Percentiles rank a stretch among this genome's conserved stretches.
These are phyloP conservation scores for Hermaeophaga mercurialis DNA, from an alignment of 2,888 invertebrate species.

Conservation along the genomic window DNA sequence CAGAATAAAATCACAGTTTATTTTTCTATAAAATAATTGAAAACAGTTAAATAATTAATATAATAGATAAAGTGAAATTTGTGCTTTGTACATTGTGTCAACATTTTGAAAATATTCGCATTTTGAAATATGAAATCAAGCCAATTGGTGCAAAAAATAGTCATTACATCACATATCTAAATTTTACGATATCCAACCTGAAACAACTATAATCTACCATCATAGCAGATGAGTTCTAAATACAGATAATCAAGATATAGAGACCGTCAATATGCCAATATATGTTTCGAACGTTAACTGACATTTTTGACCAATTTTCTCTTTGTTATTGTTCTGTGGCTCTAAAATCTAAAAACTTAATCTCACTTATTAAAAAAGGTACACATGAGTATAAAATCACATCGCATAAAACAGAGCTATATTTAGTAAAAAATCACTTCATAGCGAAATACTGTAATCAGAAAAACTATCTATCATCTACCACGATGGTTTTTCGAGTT, in stretches of 20 bases:
- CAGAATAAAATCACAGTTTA: slow-evolving; percentile 11
- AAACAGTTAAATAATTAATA: no score
- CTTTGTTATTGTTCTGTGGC: not conserved
- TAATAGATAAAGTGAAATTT: no score
- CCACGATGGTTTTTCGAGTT: slow-evolving; percentile 42
- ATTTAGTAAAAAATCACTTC: slow-evolving; percentile 36
- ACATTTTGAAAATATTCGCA: no score
- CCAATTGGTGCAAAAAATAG: slow-evolving; percentile 15
- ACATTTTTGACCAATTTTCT: not conserved
- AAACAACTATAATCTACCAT: slow-evolving; percentile 35
- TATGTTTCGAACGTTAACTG: no score
- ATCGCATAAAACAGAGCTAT: slow-evolving; percentile 26
- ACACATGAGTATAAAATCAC: slow-evolving; percentile 38
- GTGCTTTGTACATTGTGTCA: not conserved
- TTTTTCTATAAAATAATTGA: no score
- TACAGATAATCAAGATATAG: slow-evolving; percentile 1
- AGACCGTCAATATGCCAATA: not conserved
- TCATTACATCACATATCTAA: slow-evolving; percentile 10
- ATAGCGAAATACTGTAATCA: slow-evolving; percentile 33
- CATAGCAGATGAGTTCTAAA: slow-evolving; percentile 39
- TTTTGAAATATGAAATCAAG: not conserved
- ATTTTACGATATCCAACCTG: slow-evolving; percentile 39
- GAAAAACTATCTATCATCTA: slow-evolving; percentile 37
- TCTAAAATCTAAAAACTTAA: slow-evolving; percentile 36
- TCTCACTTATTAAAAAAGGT: slow-evolving; percentile 40